Evolutionary conservation across 2,888 invertebrate genomes (phyloP).

Genomic region (Artemia sp.): DNA sequence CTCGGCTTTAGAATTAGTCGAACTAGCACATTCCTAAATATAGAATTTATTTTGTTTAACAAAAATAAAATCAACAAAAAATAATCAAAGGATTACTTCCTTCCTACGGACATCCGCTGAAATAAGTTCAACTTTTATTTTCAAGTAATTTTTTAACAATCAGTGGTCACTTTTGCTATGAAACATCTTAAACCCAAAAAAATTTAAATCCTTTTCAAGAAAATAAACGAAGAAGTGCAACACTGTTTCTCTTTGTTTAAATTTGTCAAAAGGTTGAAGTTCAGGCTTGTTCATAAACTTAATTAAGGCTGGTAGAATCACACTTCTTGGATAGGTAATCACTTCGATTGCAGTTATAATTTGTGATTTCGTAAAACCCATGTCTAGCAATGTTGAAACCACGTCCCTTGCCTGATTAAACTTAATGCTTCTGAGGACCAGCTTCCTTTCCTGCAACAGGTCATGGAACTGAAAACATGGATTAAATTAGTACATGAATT

Average conservation of each 20-base stretch:
- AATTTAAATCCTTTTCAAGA: neutral
- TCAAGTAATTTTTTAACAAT: too few species aligned
- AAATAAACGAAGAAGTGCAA: neutral
- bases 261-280: conserved; percentile 11
- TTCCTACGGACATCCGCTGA: too few species aligned
- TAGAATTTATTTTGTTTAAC: too few species aligned
- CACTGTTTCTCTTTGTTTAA: neutral
- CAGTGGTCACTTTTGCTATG: neutral
- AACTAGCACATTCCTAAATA: too few species aligned
- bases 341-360: neutral
- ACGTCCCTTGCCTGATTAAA: conserved; percentile 8
- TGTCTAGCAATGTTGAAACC: neutral
- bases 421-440: too few species aligned
- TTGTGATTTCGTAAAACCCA: conserved; percentile 8
- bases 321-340: neutral
- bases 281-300: neutral
- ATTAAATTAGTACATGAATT: too few species aligned
- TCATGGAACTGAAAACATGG: too few species aligned
- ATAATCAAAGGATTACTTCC: too few species aligned
- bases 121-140: too few species aligned
- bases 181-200: neutral
- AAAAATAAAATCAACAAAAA: too few species aligned
- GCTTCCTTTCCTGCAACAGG: too few species aligned
- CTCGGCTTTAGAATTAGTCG: too few species aligned
- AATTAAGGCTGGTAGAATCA: conserved; percentile 3